Evolutionary conservation across 1,140 invertebrate species (phyloP), one percentile per base, ranked within the genome.

Genomic region (Drosophila nannoptera): DNA sequence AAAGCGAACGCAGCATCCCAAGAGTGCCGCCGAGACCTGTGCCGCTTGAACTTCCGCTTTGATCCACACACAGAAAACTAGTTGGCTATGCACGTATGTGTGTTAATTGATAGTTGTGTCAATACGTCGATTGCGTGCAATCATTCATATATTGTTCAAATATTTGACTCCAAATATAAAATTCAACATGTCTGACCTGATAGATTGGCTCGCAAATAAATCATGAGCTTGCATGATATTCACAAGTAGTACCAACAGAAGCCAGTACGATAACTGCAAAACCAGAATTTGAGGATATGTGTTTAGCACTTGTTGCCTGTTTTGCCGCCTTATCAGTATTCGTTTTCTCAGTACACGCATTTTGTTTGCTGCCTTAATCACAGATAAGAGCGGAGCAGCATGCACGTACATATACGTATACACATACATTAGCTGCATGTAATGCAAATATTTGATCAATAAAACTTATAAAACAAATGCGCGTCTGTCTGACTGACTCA

Each of bases 361-460:
- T 84, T 73, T 77, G 38, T 84, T 72, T 73, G 74, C 53, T 75
- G 43, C 63, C 69, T 75, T 77, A 66, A 69, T 73, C 64, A 56
- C 14, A 56, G 78, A 83, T 83, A 83, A 84, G 50, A 53, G 49
- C 68, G 66, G 61, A 67, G 62, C 61, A 54, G 38, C 42, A 64
- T 49, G 40, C 65, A 56, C 35, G 43, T 63, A 42, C 52, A 38
- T 42, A 56, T 38, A 55, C 43, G 62, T 55, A 78, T 43, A 43
- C 36, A 50, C 42, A 59, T 35, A 46, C 42, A 66, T 31, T n/a
- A 43, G 7, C n/a, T 43, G n/a, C 53, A 32, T 69, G 45, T 29
- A 2, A 58, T 32, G 58, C 69, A 82, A 84, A 84, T 83, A 84
- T 83, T 83, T 83, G 76, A 84, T 83, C 80, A 83, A 83, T 83